Evolutionary conservation across 1,140 invertebrate species (phyloP).

Genomic region (Tribolium madens): DNA sequence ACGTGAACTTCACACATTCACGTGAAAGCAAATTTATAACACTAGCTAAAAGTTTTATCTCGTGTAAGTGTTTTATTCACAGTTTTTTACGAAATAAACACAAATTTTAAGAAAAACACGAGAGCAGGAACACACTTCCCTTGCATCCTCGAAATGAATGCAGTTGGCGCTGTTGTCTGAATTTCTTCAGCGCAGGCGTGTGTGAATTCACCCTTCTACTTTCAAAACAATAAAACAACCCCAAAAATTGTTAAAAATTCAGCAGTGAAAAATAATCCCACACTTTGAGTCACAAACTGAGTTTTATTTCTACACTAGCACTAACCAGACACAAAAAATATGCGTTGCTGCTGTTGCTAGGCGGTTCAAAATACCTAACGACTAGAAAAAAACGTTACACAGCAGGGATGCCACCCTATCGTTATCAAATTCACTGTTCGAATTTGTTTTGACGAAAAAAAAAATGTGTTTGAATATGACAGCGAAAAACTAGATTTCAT

Average conservation of each 20-base stretch:
- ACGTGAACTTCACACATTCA: slow-evolving; percentile 18
- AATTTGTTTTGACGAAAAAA: too few relatives aligned
- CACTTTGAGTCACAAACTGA: too few relatives aligned
- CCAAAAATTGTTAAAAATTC: background rate
- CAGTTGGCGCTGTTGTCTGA: slow-evolving; percentile 5
- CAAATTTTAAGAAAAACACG: slow-evolving; percentile 8
- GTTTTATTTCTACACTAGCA: too few relatives aligned
- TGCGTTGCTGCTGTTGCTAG: too few relatives aligned
- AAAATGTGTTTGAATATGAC: too few relatives aligned
- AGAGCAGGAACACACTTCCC: slow-evolving; percentile 27
- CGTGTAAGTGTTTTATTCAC: background rate
- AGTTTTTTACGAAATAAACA: slow-evolving; percentile 6
- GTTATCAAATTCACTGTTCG: too few relatives aligned
- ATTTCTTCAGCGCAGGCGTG: background rate
- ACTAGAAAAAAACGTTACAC: too few relatives aligned
- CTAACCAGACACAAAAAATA: too few relatives aligned
- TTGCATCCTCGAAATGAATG: slow-evolving; percentile 22
- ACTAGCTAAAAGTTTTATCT: background rate
- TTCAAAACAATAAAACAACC: background rate
- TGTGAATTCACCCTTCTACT: background rate
- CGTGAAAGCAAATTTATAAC: slow-evolving; percentile 7
- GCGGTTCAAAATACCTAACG: too few relatives aligned
- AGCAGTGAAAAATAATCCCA: background rate
- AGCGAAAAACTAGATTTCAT: too few relatives aligned
- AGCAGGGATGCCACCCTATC: too few relatives aligned